Percentiles rank a stretch among this genome's conserved stretches.
phyloP scores from a whole-genome alignment of 1,140 invertebrate genomes.

The Megalopta genalis region DNA sequence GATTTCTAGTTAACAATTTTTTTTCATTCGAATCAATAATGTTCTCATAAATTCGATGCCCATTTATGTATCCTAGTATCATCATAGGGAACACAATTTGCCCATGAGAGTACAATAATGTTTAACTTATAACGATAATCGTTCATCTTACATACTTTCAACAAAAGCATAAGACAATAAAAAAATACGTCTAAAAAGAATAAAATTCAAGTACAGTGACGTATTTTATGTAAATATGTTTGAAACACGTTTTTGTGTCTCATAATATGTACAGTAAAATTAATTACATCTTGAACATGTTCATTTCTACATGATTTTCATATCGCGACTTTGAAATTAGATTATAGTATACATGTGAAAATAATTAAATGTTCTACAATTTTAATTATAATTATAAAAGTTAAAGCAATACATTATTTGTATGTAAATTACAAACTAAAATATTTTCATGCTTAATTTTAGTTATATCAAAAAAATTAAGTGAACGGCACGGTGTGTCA shows the following conservation, averaged over 20 bases:
- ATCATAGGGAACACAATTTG: conserved; percentile 70
- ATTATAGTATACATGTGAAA: background rate
- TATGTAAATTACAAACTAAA: conserved; percentile 12
- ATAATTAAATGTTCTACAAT: conserved; percentile 23
- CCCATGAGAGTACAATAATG: conserved; percentile 56
- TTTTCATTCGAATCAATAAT: conserved; percentile 40
- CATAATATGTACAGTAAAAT: conserved; percentile 11
- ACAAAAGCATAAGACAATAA: conserved; percentile 63
- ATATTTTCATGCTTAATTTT: conserved; percentile 1
- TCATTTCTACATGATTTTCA: conserved; percentile 1
- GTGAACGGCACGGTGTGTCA: background rate
- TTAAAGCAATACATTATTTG: conserved; percentile 9
- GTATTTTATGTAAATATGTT: conserved; percentile 44
- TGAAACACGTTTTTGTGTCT: conserved; percentile 13
- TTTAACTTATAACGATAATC: conserved; percentile 68
- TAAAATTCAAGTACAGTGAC: conserved; percentile 67
- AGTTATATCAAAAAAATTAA: conserved; percentile 4
- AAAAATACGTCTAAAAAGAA: conserved; percentile 48
- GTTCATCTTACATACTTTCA: conserved; percentile 78
- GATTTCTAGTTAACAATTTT: conserved; percentile 55
- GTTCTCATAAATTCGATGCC: conserved; percentile 50
- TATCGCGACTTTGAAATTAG: conserved; percentile 36
- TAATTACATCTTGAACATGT: conserved; percentile 17
- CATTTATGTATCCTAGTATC: conserved; percentile 66
- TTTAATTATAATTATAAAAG: background rate